Conservation (phyloP, 2,113 vertebrate genomes). For the Tychaedon coryphoeus region DNA sequence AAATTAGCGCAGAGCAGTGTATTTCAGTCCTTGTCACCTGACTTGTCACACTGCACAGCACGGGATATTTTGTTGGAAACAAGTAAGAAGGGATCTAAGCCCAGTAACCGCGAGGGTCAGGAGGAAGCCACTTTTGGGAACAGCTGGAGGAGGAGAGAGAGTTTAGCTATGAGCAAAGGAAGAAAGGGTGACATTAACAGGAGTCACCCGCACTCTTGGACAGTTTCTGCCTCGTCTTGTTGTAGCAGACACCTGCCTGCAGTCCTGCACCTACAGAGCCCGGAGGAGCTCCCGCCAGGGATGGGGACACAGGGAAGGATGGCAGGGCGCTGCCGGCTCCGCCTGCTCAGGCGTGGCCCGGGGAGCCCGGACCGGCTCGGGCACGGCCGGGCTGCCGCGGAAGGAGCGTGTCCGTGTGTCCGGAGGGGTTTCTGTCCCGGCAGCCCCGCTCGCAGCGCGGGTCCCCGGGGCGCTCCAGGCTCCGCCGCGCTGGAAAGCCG, state of each 20-base stretch:
- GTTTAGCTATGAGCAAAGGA: neutral
- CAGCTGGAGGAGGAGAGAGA: neutral
- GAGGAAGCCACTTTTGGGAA: neutral
- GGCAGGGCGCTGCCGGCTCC: neutral
- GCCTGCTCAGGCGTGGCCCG: neutral
- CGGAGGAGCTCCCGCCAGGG: neutral
- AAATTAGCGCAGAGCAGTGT: neutral
- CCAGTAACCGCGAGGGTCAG: accelerated
- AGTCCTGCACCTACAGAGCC: neutral
- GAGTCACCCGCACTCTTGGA: neutral
- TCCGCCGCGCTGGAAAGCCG: neutral
- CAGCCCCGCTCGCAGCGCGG: accelerated
- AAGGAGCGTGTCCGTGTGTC: neutral
- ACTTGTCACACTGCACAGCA: neutral
- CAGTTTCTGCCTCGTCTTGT: neutral
- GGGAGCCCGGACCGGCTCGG: too few species aligned
- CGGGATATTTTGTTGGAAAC: neutral
- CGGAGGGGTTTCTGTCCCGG: neutral
- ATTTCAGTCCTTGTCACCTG: neutral
- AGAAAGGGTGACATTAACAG: neutral
- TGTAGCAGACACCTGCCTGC: accelerated
- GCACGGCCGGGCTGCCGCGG: neutral
- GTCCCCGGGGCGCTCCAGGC: too few species aligned
- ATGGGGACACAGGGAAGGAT: too few species aligned
- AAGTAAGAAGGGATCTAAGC: neutral